Evolutionary conservation across 2,797 vertebrate species (phyloP).

Genomic region (Tarsius wallacei): DNA sequence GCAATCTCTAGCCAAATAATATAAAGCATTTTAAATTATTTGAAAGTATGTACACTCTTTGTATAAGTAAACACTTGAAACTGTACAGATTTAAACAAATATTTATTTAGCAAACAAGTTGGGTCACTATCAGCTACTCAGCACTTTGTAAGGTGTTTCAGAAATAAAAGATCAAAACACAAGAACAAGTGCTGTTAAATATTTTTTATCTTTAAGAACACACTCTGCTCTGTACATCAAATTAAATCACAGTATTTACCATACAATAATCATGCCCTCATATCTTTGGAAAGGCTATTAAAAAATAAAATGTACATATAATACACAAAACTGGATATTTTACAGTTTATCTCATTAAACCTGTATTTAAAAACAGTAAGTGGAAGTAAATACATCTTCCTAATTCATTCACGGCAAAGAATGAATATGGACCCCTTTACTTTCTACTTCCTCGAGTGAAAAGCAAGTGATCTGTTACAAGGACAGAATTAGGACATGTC

Average conservation of each 20-base stretch:
- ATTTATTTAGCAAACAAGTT: constrained; percentile 87
- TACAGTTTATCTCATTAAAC: constrained; percentile 87
- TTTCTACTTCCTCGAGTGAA: background rate
- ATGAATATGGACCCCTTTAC: constrained; percentile 68
- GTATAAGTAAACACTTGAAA: constrained; percentile 90
- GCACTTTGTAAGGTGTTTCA: constrained; percentile 82
- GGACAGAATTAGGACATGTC: background rate
- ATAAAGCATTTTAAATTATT: constrained; percentile 92
- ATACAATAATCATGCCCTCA: constrained; percentile 82
- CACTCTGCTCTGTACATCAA: constrained; percentile 79
- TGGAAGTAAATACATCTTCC: constrained; percentile 73
- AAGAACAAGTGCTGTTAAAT: constrained; percentile 62
- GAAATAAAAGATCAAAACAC: constrained; percentile 82
- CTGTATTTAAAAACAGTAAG: constrained; percentile 79
- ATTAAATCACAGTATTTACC: constrained; percentile 81
- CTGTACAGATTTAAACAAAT: constrained; percentile 92
- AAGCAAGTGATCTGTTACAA: constrained; percentile 61
- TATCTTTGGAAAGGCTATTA: constrained; percentile 88
- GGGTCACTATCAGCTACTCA: constrained; percentile 81
- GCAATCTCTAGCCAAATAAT: constrained; percentile 91
- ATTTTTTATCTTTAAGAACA: constrained; percentile 80
- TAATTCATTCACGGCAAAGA: constrained; percentile 76
- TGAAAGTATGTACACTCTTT: constrained; percentile 92
- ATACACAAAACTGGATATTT: constrained; percentile 88
- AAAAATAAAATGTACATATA: constrained; percentile 91